Evolutionary conservation across 2,797 vertebrate genomes (phyloP), one percentile per base, ranked within the genome.

Genomic region (Zalophus californianus): DNA sequence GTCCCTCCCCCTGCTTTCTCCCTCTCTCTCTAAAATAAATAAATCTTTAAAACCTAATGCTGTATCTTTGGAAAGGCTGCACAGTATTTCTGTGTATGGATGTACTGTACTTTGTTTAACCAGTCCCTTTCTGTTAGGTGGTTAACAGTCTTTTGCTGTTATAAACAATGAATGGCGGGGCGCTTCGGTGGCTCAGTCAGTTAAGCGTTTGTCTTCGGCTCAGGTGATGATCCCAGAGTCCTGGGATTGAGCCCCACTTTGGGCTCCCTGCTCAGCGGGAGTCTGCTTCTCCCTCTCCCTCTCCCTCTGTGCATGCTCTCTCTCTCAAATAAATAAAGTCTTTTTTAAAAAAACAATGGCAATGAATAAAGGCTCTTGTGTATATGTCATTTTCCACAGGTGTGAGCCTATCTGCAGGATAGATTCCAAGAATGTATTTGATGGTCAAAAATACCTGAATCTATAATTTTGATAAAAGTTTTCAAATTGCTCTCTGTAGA

Each of bases 391-490:
- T 85, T 70, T 29, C 72, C 58, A 80, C 5, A 12, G 32, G 5
- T 73, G 48, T 68, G 29, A 77, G 41, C 41, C 64, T 75, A 32
- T 54, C 70, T 84, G 18, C 11, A 86, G 58, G 68, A 86, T 21
- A 86, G 72, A 86, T 60, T 94, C 35, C 32, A 84, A 56, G 35
- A 84, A 60, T 86, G 18, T 56, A 25, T 87, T 86, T 56, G 35
- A 64, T 86, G 60, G 21, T 72, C 20, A 79, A 50, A 94, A 27
- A 72, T 82, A 41, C n/a, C 60, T 72, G 66, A 78, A 64, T 72
- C 64, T 92, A 6, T 96, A 50, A 75, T 73, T 87, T 72, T 91
- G 38, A 88, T 32, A 78, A n/a, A 70, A 62, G 60, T 77, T 78
- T 54, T 92, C 70, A 54, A 92, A 52, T 66, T 87, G 41, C 16